Conservation (phyloP, 2,888 invertebrate species). For the Brachypalpus laphriformis region DNA sequence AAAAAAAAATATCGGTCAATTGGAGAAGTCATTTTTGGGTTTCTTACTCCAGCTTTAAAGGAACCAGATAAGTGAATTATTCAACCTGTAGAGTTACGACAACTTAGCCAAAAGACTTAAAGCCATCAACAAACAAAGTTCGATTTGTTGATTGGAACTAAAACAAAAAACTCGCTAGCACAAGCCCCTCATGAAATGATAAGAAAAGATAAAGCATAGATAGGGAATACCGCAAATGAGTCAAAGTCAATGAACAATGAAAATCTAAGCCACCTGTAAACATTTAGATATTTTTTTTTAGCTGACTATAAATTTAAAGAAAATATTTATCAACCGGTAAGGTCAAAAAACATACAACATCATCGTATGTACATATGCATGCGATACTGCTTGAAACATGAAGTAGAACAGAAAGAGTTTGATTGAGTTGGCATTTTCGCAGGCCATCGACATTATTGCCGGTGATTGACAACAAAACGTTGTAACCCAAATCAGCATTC, state of each 20-base stretch:
- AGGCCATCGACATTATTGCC: not conserved
- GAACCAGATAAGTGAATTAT: no score
- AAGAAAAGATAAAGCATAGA: not conserved
- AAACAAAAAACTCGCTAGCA: not conserved
- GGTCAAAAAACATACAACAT: not conserved
- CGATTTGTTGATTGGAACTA: not conserved
- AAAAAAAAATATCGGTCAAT: no score
- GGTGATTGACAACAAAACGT: not conserved
- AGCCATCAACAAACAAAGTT: no score
- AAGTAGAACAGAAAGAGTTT: not conserved
- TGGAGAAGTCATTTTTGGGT: no score
- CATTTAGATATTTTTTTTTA: no score
- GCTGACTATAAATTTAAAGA: no score
- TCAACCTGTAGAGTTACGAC: no score
- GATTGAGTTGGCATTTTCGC: not conserved
- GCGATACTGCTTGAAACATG: no score
- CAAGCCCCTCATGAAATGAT: not conserved
- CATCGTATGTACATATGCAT: not conserved
- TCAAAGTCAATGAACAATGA: constrained; percentile 8
- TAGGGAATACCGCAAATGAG: not conserved
- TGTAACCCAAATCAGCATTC: not conserved
- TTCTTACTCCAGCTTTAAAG: no score
- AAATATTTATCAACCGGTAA: not conserved
- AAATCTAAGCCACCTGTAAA: not conserved
- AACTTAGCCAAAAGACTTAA: not conserved